Conservation (phyloP, 2,113 vertebrate genomes). For the Phylloscopus trochilus region DNA sequence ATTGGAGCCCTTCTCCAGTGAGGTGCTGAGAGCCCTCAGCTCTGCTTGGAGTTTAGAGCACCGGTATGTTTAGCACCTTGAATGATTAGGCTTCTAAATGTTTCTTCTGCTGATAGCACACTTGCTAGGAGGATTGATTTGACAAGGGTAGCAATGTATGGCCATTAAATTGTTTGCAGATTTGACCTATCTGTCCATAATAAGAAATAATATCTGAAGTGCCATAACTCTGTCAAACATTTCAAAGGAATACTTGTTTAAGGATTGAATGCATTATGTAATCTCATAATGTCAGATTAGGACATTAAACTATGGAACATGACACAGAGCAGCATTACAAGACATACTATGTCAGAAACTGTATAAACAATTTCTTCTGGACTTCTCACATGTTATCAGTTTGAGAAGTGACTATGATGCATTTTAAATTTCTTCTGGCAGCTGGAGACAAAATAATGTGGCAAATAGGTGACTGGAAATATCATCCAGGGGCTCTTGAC, state of each 20-base stretch:
- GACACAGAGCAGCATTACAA: constrained; percentile 62
- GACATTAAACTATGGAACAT: constrained; percentile 57
- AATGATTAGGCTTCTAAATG: constrained; percentile 40
- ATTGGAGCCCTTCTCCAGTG: background rate
- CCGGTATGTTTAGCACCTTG: background rate
- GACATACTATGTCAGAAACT: constrained; percentile 51
- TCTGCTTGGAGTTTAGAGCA: background rate
- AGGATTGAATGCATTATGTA: constrained; percentile 59
- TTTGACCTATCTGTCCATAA: constrained; percentile 66
- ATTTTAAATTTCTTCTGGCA: constrained; percentile 57
- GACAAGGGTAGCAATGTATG: constrained; percentile 50
- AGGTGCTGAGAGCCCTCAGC: constrained; percentile 48
- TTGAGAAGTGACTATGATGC: constrained; percentile 43
- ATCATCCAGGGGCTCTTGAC: constrained; percentile 4
- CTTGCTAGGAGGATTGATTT: constrained; percentile 40
- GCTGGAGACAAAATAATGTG: constrained; percentile 44
- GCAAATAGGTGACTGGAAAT: constrained; percentile 38
- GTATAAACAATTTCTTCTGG: constrained; percentile 59
- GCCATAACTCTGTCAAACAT: constrained; percentile 56
- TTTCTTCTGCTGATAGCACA: constrained; percentile 25
- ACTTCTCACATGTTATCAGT: constrained; percentile 54
- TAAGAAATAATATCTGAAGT: constrained; percentile 63
- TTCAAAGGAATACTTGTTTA: constrained; percentile 66
- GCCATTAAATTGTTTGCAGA: constrained; percentile 69
- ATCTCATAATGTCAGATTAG: constrained; percentile 64